phyloP scores from a whole-genome alignment of 2,113 vertebrate species.

The Balaenoptera acutorostrata region DNA sequence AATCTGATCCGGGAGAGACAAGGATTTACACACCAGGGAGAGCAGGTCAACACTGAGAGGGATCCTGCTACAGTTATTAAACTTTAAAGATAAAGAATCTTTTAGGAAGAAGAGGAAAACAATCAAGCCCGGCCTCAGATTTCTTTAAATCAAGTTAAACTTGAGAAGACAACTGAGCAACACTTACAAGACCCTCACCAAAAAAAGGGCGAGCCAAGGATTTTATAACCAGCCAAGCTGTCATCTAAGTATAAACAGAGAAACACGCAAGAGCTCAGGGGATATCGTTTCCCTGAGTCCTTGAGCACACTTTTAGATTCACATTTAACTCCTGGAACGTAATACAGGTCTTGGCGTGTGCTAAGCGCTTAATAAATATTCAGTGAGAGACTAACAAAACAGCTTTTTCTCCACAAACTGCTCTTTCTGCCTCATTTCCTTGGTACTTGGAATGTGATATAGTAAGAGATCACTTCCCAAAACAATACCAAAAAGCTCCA shows the following conservation, averaged over 20 bases:
- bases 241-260: background rate
- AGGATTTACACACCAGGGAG: background rate
- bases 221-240: background rate
- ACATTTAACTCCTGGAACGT: background rate
- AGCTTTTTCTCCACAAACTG: background rate
- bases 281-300: accelerated
- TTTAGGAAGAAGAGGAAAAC: background rate
- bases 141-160: background rate
- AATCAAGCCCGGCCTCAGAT: background rate
- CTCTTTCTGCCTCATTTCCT: background rate
- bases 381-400: background rate
- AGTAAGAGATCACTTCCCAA: background rate
- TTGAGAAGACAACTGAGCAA: background rate
- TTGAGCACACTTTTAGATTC: background rate
- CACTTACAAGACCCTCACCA: background rate
- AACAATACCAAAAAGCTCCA: background rate
- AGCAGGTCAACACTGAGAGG: background rate
- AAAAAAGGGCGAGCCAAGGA: background rate
- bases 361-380: background rate
- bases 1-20: background rate
- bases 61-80: background rate
- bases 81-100: background rate
- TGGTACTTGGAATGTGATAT: background rate
- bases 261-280: accelerated
- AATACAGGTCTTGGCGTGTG: background rate